Base-by-base conservation (phyloP, 1,140 invertebrate species). In the Pachypsylla venusta region DNA sequence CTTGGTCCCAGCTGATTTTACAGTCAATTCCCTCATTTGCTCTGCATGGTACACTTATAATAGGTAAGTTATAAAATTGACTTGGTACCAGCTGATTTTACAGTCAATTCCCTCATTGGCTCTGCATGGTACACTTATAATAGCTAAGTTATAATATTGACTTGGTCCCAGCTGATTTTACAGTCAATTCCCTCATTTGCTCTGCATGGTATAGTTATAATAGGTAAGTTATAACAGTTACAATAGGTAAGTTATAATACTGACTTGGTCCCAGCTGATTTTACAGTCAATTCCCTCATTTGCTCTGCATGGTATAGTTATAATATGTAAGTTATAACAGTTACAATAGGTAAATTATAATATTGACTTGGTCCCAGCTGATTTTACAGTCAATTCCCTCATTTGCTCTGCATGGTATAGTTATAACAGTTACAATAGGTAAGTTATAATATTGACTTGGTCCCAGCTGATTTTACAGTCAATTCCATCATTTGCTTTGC, bases 251-350 rank as follows among this genome's bases (percentile, higher is more conserved):
- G 7, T 48, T 4, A 48, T 48, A 22, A 22, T 10, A 19, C 16
- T 1, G 89, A 93, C 63, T 73, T 93, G 2, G 83, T 93, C 25
- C 90, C 90, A 0, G 89, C 86, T 0, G 90, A 94, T 73, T 66
- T 89, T 1, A 81, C 83, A 0, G 83, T 87, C n/a, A 92, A 90
- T 66, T 75, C 79, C 1, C 79, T 93, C 64, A 80, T 95, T 22
- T 76, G 79, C 1, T 76, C 81, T 0, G 79, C 82, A 0, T 92
- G 86, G 81, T 84, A 87, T 89, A 85, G 79, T 74, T 76, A 28
- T 86, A 87, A 64, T n/a, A n/a, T n/a, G n/a, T n/a, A n/a, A n/a
- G n/a, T n/a, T n/a, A n/a, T n/a, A n/a, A n/a, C 42, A 22, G 4
- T 48, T 5, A 22, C 22, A 10, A n/a, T 19, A 4, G 16, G 42